Conservation (phyloP, 2,888 invertebrate species). For the Eueremaeus valkanovi region DNA sequence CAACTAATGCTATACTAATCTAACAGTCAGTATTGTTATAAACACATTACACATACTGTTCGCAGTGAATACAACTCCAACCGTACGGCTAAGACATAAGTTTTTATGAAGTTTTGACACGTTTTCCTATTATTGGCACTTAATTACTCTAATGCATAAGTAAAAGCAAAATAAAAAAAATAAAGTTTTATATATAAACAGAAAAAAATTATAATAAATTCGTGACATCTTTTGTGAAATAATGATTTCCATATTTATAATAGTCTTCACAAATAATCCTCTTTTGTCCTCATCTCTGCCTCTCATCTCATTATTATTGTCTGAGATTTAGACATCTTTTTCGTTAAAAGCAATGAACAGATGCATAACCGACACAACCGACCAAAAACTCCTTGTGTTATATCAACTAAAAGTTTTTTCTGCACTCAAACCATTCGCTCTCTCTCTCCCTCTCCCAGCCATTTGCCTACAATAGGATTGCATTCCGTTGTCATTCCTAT, state of each 20-base stretch:
- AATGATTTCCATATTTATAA: neutral
- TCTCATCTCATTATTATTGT: neutral
- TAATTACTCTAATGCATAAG: no score
- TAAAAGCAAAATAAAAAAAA: no score
- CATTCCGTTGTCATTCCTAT: no score
- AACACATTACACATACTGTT: no score
- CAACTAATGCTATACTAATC: no score
- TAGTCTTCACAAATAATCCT: no score
- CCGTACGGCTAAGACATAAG: conserved; percentile 3
- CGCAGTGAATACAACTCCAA: no score
- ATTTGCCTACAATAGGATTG: no score
- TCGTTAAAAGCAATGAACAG: neutral
- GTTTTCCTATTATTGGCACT: neutral
- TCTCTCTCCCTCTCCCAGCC: neutral
- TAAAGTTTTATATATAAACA: no score
- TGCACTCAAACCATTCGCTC: neutral
- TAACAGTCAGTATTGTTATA: no score
- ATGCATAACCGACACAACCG: neutral
- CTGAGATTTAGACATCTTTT: neutral
- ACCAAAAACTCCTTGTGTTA: neutral
- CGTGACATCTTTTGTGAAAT: neutral
- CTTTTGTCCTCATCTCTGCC: neutral
- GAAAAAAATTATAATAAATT: neutral
- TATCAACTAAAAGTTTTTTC: neutral
- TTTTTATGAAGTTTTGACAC: conserved; percentile 16